Base-by-base conservation (phyloP, 1,140 invertebrate species). In the Acromyrmex echinatior region DNA sequence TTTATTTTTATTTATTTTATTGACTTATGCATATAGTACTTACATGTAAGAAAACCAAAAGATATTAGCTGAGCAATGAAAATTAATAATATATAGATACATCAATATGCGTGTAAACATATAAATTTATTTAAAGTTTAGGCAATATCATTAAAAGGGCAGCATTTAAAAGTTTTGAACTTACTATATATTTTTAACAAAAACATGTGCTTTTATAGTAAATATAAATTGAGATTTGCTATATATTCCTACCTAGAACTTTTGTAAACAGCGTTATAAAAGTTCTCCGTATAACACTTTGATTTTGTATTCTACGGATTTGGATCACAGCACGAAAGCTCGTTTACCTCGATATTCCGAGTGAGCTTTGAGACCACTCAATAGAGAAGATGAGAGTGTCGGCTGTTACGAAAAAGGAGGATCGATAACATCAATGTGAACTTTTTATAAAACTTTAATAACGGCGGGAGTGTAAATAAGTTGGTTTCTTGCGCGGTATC, bases 381-480 rank as follows among this genome's bases (percentile, higher is more conserved):
- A 56, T 35, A 51, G 49, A n/a, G 18, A 76, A n/a, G 53, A 28
- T 12, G 56, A 62, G 70, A 76, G 58, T 12, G 68, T 74, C 18
- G 12, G 21, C 21, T 81, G 31, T 60, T 60, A 31, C 39, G 25
- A 74, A n/a, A 25, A 28, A 35, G 28, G 35, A 73, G 21, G 39
- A 3, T 28, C 56, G 80, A 82, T 74, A 82, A 82, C 80, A 70
- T 25, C 80, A 65, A n/a, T 56, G 10, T 45, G 56, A 45, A 76
- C 56, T 62, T 84, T 84, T 84, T 84, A 84, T 74, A 28, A 76
- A 84, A 84, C 70, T 82, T 82, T 84, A 74, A 84, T 84, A 84
- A 84, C 70, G n/a, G 16, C 53, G 56, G 4, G 3, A 28, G 56
- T 31, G 80, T 76, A 84, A 84, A 84, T 84, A 84, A 58, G 70